Evolutionary conservation across 2,888 invertebrate genomes (phyloP).

Genomic region (Drosophila buzzatii): DNA sequence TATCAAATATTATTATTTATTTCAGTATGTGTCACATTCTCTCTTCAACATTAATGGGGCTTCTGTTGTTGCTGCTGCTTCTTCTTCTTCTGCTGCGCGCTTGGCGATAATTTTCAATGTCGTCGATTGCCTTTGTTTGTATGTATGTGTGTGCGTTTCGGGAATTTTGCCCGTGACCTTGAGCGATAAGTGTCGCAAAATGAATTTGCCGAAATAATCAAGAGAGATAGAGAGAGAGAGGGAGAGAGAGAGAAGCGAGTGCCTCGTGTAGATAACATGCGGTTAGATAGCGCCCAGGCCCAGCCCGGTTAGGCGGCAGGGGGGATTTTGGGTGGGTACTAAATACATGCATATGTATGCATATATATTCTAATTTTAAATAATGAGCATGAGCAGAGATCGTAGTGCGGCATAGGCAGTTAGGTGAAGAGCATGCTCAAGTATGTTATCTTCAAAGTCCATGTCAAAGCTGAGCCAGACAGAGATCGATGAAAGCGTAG

Average conservation of each 20-base stretch:
- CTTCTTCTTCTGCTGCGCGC: slow-evolving; percentile 16
- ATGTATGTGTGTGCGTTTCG: slow-evolving; percentile 53
- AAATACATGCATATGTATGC: not conserved
- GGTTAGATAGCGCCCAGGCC: slow-evolving; percentile 46
- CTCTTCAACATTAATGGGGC: not conserved
- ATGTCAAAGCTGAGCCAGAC: slow-evolving; percentile 69
- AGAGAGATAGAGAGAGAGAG: not conserved
- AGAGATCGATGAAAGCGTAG: slow-evolving; percentile 6
- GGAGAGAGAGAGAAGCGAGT: slow-evolving; percentile 11
- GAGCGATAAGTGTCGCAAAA: slow-evolving; percentile 81
- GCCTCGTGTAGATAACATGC: slow-evolving; percentile 61
- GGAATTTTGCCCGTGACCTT: slow-evolving; percentile 83
- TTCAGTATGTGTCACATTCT: slow-evolving; percentile 35
- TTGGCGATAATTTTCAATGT: slow-evolving; percentile 75
- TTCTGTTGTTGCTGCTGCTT: slow-evolving; percentile 14
- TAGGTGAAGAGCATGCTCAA: slow-evolving; percentile 16
- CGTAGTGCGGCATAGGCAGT: not conserved
- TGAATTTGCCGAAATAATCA: slow-evolving; percentile 78
- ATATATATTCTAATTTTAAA: slow-evolving; percentile 63
- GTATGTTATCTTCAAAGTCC: slow-evolving; percentile 73
- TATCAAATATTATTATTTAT: not conserved
- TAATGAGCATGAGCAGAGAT: slow-evolving; percentile 18
- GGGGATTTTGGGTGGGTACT: not conserved
- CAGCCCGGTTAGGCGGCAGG: slow-evolving; percentile 14
- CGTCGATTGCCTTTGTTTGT: slow-evolving; percentile 61